A percentile compares a stretch with the other conserved stretches of the same genome.
Conservation (phyloP, 2,113 vertebrate genomes). For the Hydrolagus affinis region DNA sequence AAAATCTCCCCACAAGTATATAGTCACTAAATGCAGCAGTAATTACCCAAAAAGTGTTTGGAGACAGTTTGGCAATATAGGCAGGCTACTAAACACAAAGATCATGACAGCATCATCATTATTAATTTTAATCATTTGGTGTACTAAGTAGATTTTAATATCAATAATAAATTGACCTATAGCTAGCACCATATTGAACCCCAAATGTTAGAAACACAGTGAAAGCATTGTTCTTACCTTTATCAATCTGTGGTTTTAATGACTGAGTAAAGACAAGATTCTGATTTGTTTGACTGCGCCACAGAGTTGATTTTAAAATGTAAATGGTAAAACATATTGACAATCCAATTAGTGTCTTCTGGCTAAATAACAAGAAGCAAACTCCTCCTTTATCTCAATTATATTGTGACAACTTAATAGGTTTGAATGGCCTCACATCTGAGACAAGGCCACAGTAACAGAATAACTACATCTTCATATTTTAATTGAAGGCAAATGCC, state of each 20-base stretch:
- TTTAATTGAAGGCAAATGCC: constrained; percentile 69
- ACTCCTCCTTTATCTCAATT: constrained; percentile 80
- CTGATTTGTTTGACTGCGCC: constrained; percentile 47
- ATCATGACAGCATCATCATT: no score
- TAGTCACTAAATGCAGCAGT: no score
- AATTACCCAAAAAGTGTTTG: no score
- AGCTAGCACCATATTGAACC: neutral
- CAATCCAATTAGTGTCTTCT: constrained; percentile 67
- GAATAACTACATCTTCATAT: constrained; percentile 69
- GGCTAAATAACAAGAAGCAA: constrained; percentile 64
- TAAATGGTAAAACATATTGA: constrained; percentile 71
- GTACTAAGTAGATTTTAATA: constrained; percentile 17
- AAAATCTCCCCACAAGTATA: no score
- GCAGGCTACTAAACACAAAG: no score
- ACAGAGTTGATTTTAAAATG: constrained; percentile 67
- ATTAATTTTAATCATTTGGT: no score
- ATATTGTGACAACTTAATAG: constrained; percentile 76
- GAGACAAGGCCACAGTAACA: constrained; percentile 73
- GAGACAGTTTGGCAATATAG: no score
- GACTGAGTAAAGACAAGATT: constrained; percentile 34
- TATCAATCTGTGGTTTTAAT: constrained; percentile 1
- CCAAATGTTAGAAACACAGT: neutral
- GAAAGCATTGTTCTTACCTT: neutral
- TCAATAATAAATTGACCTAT: neutral
- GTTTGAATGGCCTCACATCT: constrained; percentile 74